Evolutionary conservation across 2,797 vertebrate species (phyloP).

Genomic region (Hemitrygon akajei): DNA sequence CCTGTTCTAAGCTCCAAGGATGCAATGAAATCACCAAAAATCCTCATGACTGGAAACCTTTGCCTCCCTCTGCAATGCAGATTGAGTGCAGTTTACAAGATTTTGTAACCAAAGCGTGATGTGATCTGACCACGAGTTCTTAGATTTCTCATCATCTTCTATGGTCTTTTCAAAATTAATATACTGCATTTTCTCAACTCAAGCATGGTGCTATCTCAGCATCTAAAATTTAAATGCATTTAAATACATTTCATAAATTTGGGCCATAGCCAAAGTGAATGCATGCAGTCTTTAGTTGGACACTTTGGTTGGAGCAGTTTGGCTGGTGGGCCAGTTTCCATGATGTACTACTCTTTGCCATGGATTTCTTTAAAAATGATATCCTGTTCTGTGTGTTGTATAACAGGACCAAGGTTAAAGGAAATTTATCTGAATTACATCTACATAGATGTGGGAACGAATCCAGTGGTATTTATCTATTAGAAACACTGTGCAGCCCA

Average conservation of each 20-base stretch:
- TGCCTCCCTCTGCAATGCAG: not conserved
- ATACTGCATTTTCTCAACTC: not conserved
- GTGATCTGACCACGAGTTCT: not conserved
- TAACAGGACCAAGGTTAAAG: too few relatives aligned
- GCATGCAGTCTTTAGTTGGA: too few relatives aligned
- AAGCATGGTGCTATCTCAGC: not conserved
- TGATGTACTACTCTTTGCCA: too few relatives aligned
- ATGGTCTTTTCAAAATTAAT: not conserved
- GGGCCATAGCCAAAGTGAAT: too few relatives aligned
- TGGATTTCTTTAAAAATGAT: too few relatives aligned
- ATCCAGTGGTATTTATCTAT: too few relatives aligned
- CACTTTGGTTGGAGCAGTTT: too few relatives aligned
- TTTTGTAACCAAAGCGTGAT: slow-evolving; percentile 7
- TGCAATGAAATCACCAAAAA: not conserved
- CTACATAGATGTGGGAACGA: too few relatives aligned
- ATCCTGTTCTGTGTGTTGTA: too few relatives aligned
- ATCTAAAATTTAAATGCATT: not conserved
- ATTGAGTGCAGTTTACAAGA: not conserved
- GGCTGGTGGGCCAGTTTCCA: too few relatives aligned
- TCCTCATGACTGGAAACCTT: not conserved
- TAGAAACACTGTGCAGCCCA: not conserved
- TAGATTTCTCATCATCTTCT: not conserved
- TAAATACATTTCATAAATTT: too few relatives aligned
- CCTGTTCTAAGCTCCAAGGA: not conserved
- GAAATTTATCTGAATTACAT: too few relatives aligned